Evolutionary conservation across 2,113 vertebrate genomes (phyloP), one percentile per base, ranked within the genome.

Genomic region (Chaetorhynchus papuensis): DNA sequence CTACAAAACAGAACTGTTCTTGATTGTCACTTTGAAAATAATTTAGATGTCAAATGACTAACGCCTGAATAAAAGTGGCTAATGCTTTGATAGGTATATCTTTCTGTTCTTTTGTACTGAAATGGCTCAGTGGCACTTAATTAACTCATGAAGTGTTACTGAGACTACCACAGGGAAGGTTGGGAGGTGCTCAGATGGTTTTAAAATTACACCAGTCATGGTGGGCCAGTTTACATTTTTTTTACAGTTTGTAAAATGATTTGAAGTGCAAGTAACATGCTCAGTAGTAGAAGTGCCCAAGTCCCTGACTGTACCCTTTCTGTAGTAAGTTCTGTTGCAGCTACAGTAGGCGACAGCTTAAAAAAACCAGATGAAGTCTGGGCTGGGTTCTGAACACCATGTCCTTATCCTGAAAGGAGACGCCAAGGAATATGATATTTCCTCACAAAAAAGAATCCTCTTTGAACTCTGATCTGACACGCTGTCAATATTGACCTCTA

Each of bases 171-270:
- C 15, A 24, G 22, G 24, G n/a, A 63, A 37, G 22, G 11, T 17
- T 53, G 31, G 61, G 71, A 75, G 37, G 22, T 74, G 50, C 30
- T n/a, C 30, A 70, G 23, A 16, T 79, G 16, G 60, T 60, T 39
- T 79, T 65, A 35, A 79, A 75, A 70, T 64, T 47, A 12, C 7
- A 56, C 18, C 27, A 70, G 41, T 47, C 56, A 56, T 47, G 21
- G 19, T 83, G n/a, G 93, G 92, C 96, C 90, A 97, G 96, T 91
- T 64, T 31, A 41, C 30, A 6, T 23, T 37, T 53, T 49, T 52
- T 39, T 37, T 23, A 18, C 11, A 21, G 6, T 60, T 65, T 69
- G 45, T 21, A 74, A 68, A 83, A 76, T 23, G 6, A 35, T 47
- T 88, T 81, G 10, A 75, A 90, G 28, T 37, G n/a, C 52, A 90